These are phyloP conservation scores for Dendrolimus pini DNA, from an alignment of 2,888 invertebrate species.

Conservation along the genomic window DNA sequence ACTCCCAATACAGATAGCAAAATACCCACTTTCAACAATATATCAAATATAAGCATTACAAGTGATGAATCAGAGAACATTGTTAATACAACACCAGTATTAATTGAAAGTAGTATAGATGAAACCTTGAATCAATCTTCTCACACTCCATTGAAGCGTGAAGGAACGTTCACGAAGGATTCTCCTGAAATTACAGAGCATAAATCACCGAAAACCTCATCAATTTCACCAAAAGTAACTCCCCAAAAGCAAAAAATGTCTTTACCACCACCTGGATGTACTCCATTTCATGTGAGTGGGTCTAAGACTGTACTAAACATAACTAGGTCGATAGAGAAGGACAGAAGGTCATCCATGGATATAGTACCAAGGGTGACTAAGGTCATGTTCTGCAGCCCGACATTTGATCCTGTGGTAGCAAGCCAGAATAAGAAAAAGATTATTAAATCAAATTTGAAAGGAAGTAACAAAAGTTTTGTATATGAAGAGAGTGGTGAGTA, in stretches of 20 bases:
- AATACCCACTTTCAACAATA: conserved; percentile 34
- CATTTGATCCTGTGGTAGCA: conserved; percentile 34
- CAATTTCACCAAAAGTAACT: conserved; percentile 21
- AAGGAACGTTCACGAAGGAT: conserved; percentile 64
- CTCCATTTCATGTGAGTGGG: conserved; percentile 46
- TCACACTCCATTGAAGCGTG: conserved; percentile 43
- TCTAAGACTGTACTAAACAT: conserved; percentile 40
- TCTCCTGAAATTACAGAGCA: conserved; percentile 18
- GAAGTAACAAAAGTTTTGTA: conserved; percentile 66
- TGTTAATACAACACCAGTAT: conserved; percentile 45
- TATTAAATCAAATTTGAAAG: conserved; percentile 67
- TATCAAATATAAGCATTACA: conserved; percentile 48
- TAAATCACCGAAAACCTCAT: conserved; percentile 19
- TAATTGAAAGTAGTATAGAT: conserved; percentile 59
- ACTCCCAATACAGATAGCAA: conserved; percentile 18
- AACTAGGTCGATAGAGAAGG: conserved; percentile 58
- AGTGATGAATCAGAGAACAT: conserved; percentile 59
- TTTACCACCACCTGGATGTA: conserved; percentile 48
- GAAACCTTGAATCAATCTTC: conserved; percentile 26
- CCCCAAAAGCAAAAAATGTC: conserved; percentile 35
- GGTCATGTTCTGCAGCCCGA: conserved; percentile 68
- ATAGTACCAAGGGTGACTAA: conserved; percentile 32
- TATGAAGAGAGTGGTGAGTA: conserved; percentile 56
- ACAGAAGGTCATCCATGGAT: conserved; percentile 22
- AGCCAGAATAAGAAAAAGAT: conserved; percentile 47